phyloP scores from a whole-genome alignment of 2,888 invertebrate species.

The Baccha elongata region DNA sequence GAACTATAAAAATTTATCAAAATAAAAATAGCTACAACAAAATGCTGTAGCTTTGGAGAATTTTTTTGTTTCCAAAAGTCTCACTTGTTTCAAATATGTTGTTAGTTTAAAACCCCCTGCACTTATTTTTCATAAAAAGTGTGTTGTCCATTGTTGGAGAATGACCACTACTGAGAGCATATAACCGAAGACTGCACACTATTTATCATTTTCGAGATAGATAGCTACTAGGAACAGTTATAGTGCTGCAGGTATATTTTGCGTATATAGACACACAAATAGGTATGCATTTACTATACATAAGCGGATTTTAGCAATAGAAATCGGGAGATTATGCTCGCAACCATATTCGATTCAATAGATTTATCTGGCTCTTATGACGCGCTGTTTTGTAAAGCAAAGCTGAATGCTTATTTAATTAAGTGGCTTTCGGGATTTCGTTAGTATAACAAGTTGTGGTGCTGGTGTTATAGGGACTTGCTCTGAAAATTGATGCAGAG shows the following conservation, averaged over 20 bases:
- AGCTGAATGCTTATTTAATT: conserved; percentile 69
- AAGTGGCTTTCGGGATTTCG: conserved; percentile 60
- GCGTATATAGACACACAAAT: not conserved
- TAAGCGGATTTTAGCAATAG: conserved; percentile 42
- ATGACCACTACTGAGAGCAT: conserved; percentile 32
- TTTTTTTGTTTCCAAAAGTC: too few relatives aligned
- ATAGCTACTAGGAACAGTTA: not conserved
- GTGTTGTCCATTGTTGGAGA: conserved; percentile 56
- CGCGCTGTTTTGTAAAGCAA: conserved; percentile 53
- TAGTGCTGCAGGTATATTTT: conserved; percentile 6
- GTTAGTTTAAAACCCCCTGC: conserved; percentile 17
- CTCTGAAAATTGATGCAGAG: conserved; percentile 49
- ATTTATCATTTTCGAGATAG: conserved; percentile 65
- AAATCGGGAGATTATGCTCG: conserved; percentile 39
- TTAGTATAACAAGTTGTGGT: conserved; percentile 3
- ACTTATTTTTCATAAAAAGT: not conserved
- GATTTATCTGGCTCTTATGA: conserved; percentile 56
- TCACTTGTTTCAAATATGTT: too few relatives aligned
- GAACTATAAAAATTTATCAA: too few relatives aligned
- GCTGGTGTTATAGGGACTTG: not conserved
- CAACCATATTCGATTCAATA: conserved; percentile 53
- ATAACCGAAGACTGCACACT: conserved; percentile 59
- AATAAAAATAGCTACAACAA: too few relatives aligned
- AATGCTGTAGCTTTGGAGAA: too few relatives aligned
- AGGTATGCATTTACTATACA: conserved; percentile 35